phyloP scores from a whole-genome alignment of 2,888 invertebrate species.

The Habroteleia sp. region DNA sequence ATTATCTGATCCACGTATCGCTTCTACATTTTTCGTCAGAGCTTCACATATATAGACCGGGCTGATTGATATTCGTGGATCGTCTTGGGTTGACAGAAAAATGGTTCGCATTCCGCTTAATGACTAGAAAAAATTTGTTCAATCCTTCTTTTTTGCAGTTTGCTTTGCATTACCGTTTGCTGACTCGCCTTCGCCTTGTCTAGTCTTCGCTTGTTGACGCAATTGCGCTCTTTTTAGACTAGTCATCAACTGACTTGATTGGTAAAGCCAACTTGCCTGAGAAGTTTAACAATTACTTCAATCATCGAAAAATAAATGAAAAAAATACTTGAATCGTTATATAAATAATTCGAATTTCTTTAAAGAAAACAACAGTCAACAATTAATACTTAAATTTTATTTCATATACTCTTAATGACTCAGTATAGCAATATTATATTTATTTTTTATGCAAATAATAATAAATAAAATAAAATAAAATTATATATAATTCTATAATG shows the following conservation, averaged over 20 bases:
- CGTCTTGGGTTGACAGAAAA: constrained; percentile 29
- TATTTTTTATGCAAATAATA: too few relatives aligned
- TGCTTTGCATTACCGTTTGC: constrained; percentile 51
- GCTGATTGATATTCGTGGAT: constrained; percentile 13
- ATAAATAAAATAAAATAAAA: neutral
- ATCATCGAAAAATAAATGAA: too few relatives aligned
- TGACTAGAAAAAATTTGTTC: constrained; percentile 63
- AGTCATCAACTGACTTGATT: constrained; percentile 93
- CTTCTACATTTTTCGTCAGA: constrained; percentile 5
- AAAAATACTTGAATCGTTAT: too few relatives aligned
- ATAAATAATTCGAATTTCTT: too few relatives aligned
- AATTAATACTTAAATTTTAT: too few relatives aligned
- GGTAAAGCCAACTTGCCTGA: constrained; percentile 94
- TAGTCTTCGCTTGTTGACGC: constrained; percentile 84
- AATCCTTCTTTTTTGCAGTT: constrained; percentile 64
- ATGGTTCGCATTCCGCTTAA: constrained; percentile 4
- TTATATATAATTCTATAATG: too few relatives aligned
- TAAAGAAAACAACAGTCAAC: too few relatives aligned
- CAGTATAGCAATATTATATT: too few relatives aligned
- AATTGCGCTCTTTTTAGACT: constrained; percentile 91
- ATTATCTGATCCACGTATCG: constrained; percentile 19
- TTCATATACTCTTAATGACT: too few relatives aligned
- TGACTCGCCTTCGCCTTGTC: constrained; percentile 68
- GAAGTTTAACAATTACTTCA: constrained; percentile 68
- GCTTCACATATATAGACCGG: constrained; percentile 35